phyloP scores from a whole-genome alignment of 2,797 vertebrate genomes.

The Phoxinus dragarum region DNA sequence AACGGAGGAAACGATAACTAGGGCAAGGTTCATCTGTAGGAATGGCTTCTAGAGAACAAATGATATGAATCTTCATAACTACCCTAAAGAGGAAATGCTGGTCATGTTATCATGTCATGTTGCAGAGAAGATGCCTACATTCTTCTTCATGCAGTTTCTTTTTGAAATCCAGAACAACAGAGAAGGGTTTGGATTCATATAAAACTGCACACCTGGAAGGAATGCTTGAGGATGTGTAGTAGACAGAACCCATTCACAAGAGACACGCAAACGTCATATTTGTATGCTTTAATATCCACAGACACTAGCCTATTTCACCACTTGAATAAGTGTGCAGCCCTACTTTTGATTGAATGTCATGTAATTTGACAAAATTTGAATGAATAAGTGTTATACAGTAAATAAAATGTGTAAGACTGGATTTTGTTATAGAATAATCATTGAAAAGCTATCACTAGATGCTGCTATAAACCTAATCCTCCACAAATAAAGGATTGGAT shows the following conservation, averaged over 20 bases:
- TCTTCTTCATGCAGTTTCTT: neutral
- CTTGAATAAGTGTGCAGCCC: neutral
- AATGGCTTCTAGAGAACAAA: neutral
- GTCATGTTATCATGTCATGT: neutral
- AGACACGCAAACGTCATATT: neutral
- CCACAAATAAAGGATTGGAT: no score
- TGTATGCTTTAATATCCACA: neutral
- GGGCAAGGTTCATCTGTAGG: neutral
- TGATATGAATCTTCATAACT: neutral
- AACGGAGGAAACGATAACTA: neutral
- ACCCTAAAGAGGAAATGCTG: neutral
- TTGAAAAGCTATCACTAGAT: no score
- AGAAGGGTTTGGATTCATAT: neutral
- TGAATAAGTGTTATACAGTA: no score
- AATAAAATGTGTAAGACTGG: no score
- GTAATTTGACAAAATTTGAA: no score
- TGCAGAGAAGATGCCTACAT: neutral
- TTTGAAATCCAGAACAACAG: neutral
- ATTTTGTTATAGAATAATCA: no score
- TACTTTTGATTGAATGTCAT: no score
- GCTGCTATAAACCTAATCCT: no score
- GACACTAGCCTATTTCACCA: neutral
- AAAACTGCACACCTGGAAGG: neutral
- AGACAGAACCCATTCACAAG: no score
- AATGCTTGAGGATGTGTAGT: no score